These are phyloP conservation scores for Murina feae DNA, from an alignment of 2,113 vertebrate species.

Conservation along the genomic window DNA sequence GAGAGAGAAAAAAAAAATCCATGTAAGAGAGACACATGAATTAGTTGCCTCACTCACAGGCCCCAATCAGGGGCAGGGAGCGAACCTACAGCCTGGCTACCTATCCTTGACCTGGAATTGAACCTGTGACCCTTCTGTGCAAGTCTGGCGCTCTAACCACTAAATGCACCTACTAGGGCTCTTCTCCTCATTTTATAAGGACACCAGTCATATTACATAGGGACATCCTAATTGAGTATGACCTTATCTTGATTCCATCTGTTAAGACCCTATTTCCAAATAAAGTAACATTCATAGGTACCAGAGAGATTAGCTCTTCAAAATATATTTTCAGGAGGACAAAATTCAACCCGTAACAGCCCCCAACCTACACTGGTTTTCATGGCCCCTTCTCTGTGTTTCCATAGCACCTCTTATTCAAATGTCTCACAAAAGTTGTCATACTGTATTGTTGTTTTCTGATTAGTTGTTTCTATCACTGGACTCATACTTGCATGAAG, in stretches of 20 bases:
- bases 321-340: background rate
- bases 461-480: background rate
- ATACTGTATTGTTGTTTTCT: background rate
- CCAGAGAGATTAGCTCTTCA: background rate
- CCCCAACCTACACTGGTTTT: background rate
- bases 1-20: no score
- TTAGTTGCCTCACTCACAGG: no score
- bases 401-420: background rate
- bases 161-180: background rate
- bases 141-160: no score
- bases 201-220: no score
- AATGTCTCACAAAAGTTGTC: background rate
- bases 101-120: no score
- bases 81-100: no score
- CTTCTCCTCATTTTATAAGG: background rate
- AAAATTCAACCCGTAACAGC: background rate
- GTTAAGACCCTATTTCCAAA: background rate
- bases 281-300: background rate
- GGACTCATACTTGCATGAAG: background rate
- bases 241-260: background rate
- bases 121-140: no score
- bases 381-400: background rate
- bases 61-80: no score
- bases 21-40: no score
- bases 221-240: background rate